Evolutionary conservation across 2,888 invertebrate species (phyloP).

Genomic region (Acanthosepion lycidas): DNA sequence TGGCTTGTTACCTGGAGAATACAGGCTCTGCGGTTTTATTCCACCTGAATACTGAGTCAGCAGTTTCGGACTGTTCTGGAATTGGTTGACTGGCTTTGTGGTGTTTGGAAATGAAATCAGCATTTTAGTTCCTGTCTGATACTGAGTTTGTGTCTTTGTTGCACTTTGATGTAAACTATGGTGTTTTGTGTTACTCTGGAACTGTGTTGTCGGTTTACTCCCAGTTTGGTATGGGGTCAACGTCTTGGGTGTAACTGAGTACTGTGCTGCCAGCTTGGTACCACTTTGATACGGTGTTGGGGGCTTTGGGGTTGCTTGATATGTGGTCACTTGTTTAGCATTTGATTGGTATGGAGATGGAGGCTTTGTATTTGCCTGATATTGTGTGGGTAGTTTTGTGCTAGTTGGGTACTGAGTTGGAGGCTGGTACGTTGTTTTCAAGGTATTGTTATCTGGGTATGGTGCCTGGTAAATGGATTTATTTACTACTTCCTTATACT

Average conservation of each 20-base stretch:
- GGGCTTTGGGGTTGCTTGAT: not conserved
- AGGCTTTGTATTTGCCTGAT: slow-evolving; percentile 16
- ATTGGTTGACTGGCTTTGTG: not conserved
- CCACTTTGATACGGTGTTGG: slow-evolving; percentile 16
- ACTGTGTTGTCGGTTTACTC: slow-evolving; percentile 12
- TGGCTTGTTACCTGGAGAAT: slow-evolving; percentile 1
- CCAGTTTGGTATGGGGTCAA: slow-evolving; percentile 36
- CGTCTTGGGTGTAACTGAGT: not conserved
- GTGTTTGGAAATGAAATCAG: not conserved
- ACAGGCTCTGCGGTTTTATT: not conserved
- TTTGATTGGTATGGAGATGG: slow-evolving; percentile 39
- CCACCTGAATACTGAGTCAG: not conserved
- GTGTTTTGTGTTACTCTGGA: not conserved
- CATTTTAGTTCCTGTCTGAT: not conserved
- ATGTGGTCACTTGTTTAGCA: slow-evolving; percentile 23
- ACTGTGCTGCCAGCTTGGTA: slow-evolving; percentile 4
- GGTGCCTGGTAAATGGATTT: slow-evolving; percentile 8
- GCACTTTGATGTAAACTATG: not conserved
- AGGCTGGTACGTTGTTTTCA: slow-evolving; percentile 38
- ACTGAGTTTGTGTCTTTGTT: slow-evolving; percentile 4
- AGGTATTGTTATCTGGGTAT: not conserved
- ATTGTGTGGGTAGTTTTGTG: slow-evolving; percentile 36
- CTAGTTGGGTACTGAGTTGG: not conserved
- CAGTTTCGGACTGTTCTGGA: slow-evolving; percentile 11
- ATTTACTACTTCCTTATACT: slow-evolving; percentile 16